Conservation (phyloP, 2,797 vertebrate genomes). For the Parauchenoglanis ngamensis region DNA sequence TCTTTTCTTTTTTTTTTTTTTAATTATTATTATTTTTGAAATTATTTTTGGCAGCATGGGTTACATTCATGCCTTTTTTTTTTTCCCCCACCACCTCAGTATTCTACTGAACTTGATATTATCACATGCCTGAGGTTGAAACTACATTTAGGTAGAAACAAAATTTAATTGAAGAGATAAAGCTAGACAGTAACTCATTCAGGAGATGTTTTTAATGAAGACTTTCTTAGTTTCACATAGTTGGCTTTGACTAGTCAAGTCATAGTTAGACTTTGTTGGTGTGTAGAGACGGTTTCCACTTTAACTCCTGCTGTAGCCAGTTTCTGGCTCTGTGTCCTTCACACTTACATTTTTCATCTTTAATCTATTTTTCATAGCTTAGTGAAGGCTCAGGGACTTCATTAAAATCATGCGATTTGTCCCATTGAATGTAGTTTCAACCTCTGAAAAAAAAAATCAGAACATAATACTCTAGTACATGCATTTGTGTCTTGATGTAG, state of each 20-base stretch:
- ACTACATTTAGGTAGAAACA: background rate
- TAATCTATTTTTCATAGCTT: slow-evolving; percentile 15
- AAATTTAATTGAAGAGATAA: background rate
- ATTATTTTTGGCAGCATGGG: background rate
- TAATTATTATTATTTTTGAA: background rate
- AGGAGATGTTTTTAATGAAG: background rate
- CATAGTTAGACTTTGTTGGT: background rate
- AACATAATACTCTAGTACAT: background rate
- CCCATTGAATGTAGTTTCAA: background rate
- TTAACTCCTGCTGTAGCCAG: background rate
- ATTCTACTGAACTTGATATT: background rate
- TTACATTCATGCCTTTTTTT: background rate
- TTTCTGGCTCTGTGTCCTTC: background rate
- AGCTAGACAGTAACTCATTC: background rate
- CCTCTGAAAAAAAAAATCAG: background rate
- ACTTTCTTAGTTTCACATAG: background rate
- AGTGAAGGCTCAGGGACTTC: too few relatives aligned
- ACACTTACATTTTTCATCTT: slow-evolving; percentile 2
- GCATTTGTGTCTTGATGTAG: background rate
- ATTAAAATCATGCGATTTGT: background rate
- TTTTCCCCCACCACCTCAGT: background rate
- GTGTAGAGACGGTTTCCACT: background rate
- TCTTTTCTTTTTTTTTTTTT: background rate
- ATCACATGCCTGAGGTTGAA: background rate
- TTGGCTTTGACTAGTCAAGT: background rate